Conservation (phyloP, 2,113 vertebrate genomes). For the Mystacornis crossleyi region DNA sequence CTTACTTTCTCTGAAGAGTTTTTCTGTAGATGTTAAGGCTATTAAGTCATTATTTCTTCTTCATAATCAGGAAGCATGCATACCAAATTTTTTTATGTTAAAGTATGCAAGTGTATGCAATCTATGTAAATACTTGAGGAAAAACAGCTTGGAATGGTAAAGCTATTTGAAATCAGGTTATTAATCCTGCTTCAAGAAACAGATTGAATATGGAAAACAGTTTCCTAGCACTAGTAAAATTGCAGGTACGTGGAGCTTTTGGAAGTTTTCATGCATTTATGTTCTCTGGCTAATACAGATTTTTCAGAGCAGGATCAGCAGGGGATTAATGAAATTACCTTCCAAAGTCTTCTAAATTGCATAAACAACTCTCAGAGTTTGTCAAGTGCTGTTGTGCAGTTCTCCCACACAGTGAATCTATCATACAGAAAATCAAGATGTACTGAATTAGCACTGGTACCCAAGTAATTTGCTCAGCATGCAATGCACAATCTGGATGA, state of each 20-base stretch:
- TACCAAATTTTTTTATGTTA: neutral
- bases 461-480: neutral
- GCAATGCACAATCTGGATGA: neutral
- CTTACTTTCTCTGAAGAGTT: neutral
- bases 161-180: neutral
- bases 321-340: constrained; percentile 46
- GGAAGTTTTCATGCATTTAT: neutral
- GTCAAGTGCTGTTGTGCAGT: neutral
- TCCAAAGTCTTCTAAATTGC: neutral
- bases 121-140: neutral
- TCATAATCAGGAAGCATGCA: neutral
- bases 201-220: neutral
- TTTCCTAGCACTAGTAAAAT: neutral
- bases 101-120: neutral
- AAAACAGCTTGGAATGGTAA: neutral
- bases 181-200: constrained; percentile 14
- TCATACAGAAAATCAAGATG: neutral
- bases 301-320: constrained; percentile 22
- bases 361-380: neutral
- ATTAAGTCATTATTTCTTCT: neutral
- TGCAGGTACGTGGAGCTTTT: neutral
- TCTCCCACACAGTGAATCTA: neutral
- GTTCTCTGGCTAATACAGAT: neutral
- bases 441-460: neutral
- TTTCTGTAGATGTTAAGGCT: neutral